Conservation (phyloP, 2,888 invertebrate species). For the Drosophila lutescens region DNA sequence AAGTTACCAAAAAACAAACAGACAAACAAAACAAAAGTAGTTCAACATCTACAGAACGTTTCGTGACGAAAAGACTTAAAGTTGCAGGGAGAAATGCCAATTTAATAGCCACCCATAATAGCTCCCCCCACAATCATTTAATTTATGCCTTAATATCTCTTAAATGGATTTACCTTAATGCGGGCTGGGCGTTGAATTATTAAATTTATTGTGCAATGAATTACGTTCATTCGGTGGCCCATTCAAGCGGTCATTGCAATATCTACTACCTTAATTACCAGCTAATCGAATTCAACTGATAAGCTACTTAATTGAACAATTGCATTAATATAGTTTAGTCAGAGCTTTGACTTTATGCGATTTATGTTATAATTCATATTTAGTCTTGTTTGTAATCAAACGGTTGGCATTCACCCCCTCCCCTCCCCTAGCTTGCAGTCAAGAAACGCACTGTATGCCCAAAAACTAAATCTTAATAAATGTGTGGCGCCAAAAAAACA, state of each 20-base stretch:
- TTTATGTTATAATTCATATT: conserved; percentile 1
- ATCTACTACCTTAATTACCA: conserved; percentile 18
- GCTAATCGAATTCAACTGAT: conserved; percentile 1
- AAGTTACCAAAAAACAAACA: conserved; percentile 35
- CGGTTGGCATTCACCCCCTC: conserved; percentile 3
- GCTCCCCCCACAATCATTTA: conserved; percentile 9
- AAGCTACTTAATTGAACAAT: conserved; percentile 1
- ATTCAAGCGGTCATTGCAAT: conserved; percentile 1
- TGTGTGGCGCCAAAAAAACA: background rate
- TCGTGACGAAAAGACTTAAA: conserved; percentile 11
- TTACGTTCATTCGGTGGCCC: background rate
- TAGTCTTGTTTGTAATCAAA: background rate
- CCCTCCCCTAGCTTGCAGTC: background rate
- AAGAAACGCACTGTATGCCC: conserved; percentile 6
- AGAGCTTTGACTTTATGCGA: background rate
- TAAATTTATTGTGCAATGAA: conserved; percentile 12
- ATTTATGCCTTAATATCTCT: conserved; percentile 13
- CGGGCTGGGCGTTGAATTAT: conserved; percentile 9
- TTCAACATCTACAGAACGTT: conserved; percentile 7
- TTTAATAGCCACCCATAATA: conserved; percentile 1
- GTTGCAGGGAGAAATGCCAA: conserved; percentile 17
- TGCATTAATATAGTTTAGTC: background rate
- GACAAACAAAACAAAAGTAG: conserved; percentile 3
- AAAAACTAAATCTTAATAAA: conserved; percentile 2
- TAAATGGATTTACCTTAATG: conserved; percentile 20